Percentiles rank a stretch among this genome's conserved stretches.
Evolutionary conservation across 2,888 invertebrate genomes (phyloP).

Genomic region (Diadegma fenestrale): DNA sequence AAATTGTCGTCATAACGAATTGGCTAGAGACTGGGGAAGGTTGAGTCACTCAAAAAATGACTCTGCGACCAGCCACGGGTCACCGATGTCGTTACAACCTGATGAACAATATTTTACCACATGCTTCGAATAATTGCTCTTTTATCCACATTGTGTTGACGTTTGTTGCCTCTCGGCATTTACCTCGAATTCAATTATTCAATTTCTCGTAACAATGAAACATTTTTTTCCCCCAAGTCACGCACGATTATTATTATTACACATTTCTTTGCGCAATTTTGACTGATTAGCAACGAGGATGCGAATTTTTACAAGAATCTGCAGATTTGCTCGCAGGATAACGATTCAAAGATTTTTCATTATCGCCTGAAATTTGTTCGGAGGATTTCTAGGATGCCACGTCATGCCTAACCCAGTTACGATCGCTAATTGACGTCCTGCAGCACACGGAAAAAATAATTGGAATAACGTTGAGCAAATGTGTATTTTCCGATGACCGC

Average conservation of each 20-base stretch:
- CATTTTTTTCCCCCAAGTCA: neutral
- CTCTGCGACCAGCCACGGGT: slow-evolving; percentile 24
- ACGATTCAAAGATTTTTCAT: neutral
- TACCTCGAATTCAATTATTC: neutral
- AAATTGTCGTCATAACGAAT: neutral
- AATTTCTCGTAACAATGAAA: neutral
- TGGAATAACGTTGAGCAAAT: slow-evolving; percentile 1
- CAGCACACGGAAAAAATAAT: neutral
- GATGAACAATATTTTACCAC: slow-evolving; percentile 65
- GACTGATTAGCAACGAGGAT: neutral
- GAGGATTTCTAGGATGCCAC: neutral
- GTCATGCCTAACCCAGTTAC: neutral
- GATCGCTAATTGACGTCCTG: neutral
- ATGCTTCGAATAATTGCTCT: slow-evolving; percentile 55
- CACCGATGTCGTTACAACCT: slow-evolving; percentile 58
- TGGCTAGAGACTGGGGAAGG: neutral
- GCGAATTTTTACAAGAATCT: neutral
- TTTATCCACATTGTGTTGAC: slow-evolving; percentile 27
- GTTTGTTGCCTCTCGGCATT: neutral
- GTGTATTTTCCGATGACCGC: slow-evolving; percentile 19
- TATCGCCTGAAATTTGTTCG: neutral
- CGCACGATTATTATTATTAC: neutral
- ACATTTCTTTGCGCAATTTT: neutral
- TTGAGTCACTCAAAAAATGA: slow-evolving; percentile 28
- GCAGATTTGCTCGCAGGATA: neutral